Evolutionary conservation across 1,140 invertebrate genomes (phyloP).

Genomic region (Drosophila kikkawai): DNA sequence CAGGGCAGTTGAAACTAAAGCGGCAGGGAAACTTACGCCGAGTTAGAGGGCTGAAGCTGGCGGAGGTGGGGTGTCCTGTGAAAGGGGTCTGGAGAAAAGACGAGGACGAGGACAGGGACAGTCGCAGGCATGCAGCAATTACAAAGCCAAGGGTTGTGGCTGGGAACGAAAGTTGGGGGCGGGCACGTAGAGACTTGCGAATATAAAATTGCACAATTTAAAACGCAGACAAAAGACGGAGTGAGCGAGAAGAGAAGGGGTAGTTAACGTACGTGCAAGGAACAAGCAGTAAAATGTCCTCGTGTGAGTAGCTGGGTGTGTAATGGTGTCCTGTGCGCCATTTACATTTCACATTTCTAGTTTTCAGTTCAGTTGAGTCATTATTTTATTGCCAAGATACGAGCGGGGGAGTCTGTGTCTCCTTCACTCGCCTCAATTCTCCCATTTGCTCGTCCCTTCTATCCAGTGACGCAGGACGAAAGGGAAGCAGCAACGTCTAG

Average conservation of each 20-base stretch:
- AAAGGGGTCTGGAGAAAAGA: background rate
- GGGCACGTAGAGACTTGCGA: slow-evolving; percentile 73
- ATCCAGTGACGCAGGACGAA: slow-evolving; percentile 52
- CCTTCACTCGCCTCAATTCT: slow-evolving; percentile 17
- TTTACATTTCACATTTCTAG: slow-evolving; percentile 84
- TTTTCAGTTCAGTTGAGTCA: slow-evolving; percentile 84
- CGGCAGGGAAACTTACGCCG: slow-evolving; percentile 60
- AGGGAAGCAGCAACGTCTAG: slow-evolving; percentile 27
- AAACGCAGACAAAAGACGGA: slow-evolving; percentile 60
- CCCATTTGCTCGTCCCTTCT: background rate
- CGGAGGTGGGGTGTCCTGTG: background rate
- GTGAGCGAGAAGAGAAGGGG: slow-evolving; percentile 17
- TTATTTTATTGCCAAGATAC: slow-evolving; percentile 84
- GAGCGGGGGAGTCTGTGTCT: slow-evolving; percentile 57
- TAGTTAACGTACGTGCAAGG: slow-evolving; percentile 56
- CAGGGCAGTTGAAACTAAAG: slow-evolving; percentile 59
- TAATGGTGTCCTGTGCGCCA: slow-evolving; percentile 69
- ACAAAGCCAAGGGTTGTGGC: slow-evolving; percentile 52
- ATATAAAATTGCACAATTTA: slow-evolving; percentile 84
- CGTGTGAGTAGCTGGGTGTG: slow-evolving; percentile 24
- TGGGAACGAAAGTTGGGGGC: slow-evolving; percentile 2
- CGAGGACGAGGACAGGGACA: slow-evolving; percentile 11
- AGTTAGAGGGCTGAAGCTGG: slow-evolving; percentile 20
- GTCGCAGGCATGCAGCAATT: slow-evolving; percentile 71
- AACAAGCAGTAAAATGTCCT: slow-evolving; percentile 45